Conservation (phyloP, 2,113 vertebrate genomes). For the Cygnus buccinator region DNA sequence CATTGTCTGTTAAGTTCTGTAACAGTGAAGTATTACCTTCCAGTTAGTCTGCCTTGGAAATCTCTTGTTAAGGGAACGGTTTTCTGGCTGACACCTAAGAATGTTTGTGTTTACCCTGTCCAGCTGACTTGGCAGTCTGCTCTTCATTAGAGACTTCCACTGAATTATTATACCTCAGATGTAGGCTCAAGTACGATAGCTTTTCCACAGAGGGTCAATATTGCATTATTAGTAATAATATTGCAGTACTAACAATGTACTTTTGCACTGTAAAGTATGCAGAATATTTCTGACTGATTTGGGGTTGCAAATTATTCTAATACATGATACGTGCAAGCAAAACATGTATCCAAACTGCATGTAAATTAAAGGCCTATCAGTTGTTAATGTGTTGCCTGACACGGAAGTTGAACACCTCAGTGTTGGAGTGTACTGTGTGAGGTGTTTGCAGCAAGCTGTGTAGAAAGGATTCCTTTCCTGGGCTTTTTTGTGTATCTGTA, state of each 20-base stretch:
- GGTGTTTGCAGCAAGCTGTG: neutral
- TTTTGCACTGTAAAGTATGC: neutral
- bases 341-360: neutral
- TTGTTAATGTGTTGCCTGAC: neutral
- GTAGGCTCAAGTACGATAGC: too few relatives aligned
- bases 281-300: neutral
- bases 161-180: neutral
- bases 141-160: neutral
- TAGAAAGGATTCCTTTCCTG: neutral
- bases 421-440: neutral
- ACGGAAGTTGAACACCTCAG: neutral
- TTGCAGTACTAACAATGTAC: neutral
- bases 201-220: neutral
- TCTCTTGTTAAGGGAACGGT: neutral
- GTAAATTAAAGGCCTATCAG: neutral
- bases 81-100: neutral
- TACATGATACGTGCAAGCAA: neutral
- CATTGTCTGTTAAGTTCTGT: neutral
- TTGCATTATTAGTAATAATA: neutral
- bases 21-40: neutral
- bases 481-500: neutral
- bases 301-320: neutral
- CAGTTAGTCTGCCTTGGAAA: neutral
- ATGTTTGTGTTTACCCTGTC: neutral
- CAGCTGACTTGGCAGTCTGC: neutral